Base-by-base conservation (phyloP, 2,113 vertebrate species). In the Vanacampus margaritifer region DNA sequence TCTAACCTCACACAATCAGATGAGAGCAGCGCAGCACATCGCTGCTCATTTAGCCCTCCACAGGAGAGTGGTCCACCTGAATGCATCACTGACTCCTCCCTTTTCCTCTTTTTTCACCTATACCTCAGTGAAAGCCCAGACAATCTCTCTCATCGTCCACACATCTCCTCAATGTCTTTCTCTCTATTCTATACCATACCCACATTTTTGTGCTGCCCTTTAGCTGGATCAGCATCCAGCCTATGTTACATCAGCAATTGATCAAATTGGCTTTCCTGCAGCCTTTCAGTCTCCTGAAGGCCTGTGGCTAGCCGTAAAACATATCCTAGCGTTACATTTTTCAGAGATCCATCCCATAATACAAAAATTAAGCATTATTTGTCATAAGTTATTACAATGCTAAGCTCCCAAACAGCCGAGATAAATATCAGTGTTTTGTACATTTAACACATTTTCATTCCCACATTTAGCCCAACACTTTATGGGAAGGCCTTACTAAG, bases 191-290 rank as follows among this genome's bases (percentile, higher is more conserved):
- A 74, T 53, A 66, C 56, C 37, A 43, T 67, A 73, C 67, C 70
- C 71, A 75, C 69, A 59, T 80, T 75, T 67, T 80, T 63, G 28
- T 72, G 79, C 74, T 50, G 75, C 73, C 66, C 39, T 41, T 41
- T 10, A 41, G 39, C 39, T 58, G 68, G 68, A 75, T 53, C 41
- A 75, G 78, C 80, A 81, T 76, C 75, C 69, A 67, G 66, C 64
- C 70, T 70, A 68, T 54, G 79, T 79, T 78, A 82, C 77, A 89
- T 90, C 87, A 41, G 80, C 76, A 82, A 87, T 89, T 89, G 87
- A 86, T 91, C 88, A 87, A 24, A 16, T 67, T 51, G 69, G 26
- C 63, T 36, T 62, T 76, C 71, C 64, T 71, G 72, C 51, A 23
- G 48, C 72, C 54, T 60, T 62, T 73, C 75, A 56, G 66, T 76